Base-by-base conservation (phyloP, 2,113 vertebrate species). In the Thamnaconus septentrionalis region DNA sequence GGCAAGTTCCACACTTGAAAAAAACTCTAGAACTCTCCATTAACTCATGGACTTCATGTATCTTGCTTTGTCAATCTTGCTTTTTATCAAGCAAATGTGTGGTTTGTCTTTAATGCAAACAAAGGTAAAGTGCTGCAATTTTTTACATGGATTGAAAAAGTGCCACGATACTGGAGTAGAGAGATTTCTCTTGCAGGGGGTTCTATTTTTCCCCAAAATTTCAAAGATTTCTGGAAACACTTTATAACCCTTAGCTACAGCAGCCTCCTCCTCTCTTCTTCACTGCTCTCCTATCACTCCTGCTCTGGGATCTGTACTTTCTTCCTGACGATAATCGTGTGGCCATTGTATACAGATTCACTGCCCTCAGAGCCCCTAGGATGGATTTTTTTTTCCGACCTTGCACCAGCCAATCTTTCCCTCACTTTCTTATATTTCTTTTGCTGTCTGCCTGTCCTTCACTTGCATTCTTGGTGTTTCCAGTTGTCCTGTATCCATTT, bases 271-370 rank as follows among this genome's bases (percentile, higher is more conserved):
- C 42, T 61, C 57, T 66, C 56, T 59, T 41, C 8, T 59, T 71
- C 41, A 57, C 54, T 66, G 45, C 65, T 44, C 8, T 56, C 61
- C 70, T 59, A 59, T 50, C 41, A 43, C 50, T 67, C 65, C n/a
- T 3, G 5, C 69, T 71, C 73, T 61, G 3, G 18, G 18, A 31
- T 31, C 18, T 53, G 59, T 63, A 52, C 59, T 73, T 71, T 84
- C 77, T 82, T 66, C 41, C 71, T 70, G 71, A 12, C 69, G 80
- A 73, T 87, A 81, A 84, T 88, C 85, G 85, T 84, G 66, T 83
- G 71, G 74, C 74, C 79, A 77, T 81, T 84, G 75, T 85, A 66
- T 82, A 81, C 85, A 73, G 87, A 87, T 89, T 86, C 83, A 83
- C 81, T 87, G 73, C 81, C 84, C 76, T 80, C 55, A 7, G 39